These are phyloP conservation scores for Anastrepha obliqua DNA, from an alignment of 1,140 invertebrate genomes.

Conservation along the genomic window DNA sequence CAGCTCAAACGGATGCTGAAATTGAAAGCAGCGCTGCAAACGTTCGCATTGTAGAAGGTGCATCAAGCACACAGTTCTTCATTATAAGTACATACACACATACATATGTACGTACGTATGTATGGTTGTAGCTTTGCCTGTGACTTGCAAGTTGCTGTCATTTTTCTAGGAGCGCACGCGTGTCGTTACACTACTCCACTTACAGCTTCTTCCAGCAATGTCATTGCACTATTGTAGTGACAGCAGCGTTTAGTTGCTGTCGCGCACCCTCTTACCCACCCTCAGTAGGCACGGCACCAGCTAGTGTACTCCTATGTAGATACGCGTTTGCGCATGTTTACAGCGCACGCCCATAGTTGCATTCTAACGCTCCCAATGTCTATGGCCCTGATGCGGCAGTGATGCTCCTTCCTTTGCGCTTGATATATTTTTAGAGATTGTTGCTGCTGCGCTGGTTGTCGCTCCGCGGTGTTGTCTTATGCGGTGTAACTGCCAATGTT, in stretches of 20 bases:
- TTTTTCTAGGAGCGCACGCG: conserved; percentile 37
- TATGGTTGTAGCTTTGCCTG: background rate
- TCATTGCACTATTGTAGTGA: conserved; percentile 39
- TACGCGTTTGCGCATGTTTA: conserved; percentile 12
- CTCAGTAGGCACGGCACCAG: background rate
- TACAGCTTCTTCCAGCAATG: background rate
- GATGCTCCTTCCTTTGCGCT: background rate
- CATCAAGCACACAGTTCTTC: background rate
- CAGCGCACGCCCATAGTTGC: background rate
- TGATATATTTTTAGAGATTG: conserved; percentile 26
- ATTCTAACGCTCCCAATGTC: conserved; percentile 28
- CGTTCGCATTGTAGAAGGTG: background rate
- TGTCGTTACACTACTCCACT: conserved; percentile 1
- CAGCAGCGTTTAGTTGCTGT: background rate
- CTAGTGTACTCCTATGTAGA: background rate
- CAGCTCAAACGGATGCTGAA: background rate
- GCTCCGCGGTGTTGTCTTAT: background rate
- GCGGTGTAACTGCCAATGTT: background rate
- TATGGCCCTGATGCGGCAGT: background rate
- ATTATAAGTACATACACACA: background rate
- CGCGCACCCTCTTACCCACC: background rate
- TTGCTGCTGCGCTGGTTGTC: background rate
- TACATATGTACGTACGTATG: too few species aligned
- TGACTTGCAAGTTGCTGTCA: background rate
- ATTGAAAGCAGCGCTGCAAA: background rate